Evolutionary conservation across 1,140 invertebrate genomes (phyloP).

Genomic region (Manduca sexta): DNA sequence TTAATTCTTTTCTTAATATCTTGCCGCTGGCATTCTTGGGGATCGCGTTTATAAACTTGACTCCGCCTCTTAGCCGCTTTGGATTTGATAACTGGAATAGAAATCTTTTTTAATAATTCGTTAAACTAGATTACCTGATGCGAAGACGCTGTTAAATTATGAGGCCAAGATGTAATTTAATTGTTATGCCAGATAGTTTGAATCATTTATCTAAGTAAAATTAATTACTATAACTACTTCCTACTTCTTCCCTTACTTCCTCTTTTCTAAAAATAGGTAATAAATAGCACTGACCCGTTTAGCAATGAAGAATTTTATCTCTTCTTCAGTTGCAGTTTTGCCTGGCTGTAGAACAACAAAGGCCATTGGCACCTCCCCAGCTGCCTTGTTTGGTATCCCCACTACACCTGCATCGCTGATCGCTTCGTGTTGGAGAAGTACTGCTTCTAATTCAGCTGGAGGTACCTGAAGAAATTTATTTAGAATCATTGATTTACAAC

Average conservation of each 20-base stretch:
- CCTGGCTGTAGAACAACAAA: conserved; percentile 76
- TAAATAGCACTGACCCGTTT: conserved; percentile 39
- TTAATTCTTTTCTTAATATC: conserved; percentile 76
- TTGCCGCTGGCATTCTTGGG: conserved; percentile 81
- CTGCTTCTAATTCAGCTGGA: conserved; percentile 85
- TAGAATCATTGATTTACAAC: too few relatives aligned
- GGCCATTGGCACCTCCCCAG: conserved; percentile 80
- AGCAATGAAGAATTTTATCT: conserved; percentile 73
- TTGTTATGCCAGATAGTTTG: too few relatives aligned
- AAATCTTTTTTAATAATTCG: neutral
- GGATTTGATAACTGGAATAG: conserved; percentile 55
- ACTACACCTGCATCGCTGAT: conserved; percentile 85
- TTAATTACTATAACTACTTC: too few relatives aligned
- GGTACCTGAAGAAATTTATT: conserved; percentile 74
- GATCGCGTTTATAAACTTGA: conserved; percentile 78
- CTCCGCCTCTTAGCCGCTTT: conserved; percentile 77
- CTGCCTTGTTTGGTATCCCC: conserved; percentile 78
- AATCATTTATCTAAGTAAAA: too few relatives aligned
- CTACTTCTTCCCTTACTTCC: too few relatives aligned
- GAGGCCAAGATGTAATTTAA: too few relatives aligned
- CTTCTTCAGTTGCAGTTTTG: conserved; percentile 58
- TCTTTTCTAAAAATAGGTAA: neutral
- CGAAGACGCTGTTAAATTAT: too few relatives aligned
- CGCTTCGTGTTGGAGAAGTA: conserved; percentile 79
- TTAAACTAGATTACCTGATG: too few relatives aligned